phyloP scores from a whole-genome alignment of 2,797 vertebrate species.

The Gymnoscopelus microlampas region DNA sequence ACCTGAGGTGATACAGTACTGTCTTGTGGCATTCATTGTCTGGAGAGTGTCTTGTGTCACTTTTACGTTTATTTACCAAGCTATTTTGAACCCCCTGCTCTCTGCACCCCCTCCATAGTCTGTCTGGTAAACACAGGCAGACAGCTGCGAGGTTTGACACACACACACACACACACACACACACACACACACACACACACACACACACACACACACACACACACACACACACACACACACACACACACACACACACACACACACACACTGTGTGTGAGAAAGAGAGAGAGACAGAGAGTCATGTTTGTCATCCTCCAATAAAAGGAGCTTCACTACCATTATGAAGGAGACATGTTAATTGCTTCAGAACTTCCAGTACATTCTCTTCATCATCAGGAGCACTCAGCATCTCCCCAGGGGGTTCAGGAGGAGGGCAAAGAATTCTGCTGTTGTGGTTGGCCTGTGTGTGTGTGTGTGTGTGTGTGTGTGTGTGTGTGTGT shows the following conservation, averaged over 20 bases:
- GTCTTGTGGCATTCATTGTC: not conserved
- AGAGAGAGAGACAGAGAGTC: conserved; percentile 1
- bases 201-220: no score
- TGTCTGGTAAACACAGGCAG: conserved; percentile 43
- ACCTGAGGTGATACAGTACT: not conserved
- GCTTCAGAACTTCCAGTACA: conserved; percentile 33
- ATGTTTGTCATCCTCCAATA: conserved; percentile 63
- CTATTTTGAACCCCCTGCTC: conserved; percentile 43
- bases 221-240: no score
- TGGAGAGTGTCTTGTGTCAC: conserved; percentile 6
- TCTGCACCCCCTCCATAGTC: conserved; percentile 2
- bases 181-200: no score
- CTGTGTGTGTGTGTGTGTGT: no score
- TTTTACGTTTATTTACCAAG: conserved; percentile 31
- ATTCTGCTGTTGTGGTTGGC: no score
- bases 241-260: no score
- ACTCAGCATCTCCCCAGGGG: not conserved
- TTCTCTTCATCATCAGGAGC: conserved; percentile 6
- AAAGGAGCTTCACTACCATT: conserved; percentile 42
- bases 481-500: conserved; percentile 7
- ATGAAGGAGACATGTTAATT: conserved; percentile 42
- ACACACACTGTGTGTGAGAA: no score
- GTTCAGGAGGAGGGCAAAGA: not conserved
- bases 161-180: no score
- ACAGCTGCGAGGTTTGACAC: conserved; percentile 75